These are phyloP conservation scores for Nasonia longicornis DNA, from an alignment of 1,140 invertebrate species.

Conservation along the genomic window DNA sequence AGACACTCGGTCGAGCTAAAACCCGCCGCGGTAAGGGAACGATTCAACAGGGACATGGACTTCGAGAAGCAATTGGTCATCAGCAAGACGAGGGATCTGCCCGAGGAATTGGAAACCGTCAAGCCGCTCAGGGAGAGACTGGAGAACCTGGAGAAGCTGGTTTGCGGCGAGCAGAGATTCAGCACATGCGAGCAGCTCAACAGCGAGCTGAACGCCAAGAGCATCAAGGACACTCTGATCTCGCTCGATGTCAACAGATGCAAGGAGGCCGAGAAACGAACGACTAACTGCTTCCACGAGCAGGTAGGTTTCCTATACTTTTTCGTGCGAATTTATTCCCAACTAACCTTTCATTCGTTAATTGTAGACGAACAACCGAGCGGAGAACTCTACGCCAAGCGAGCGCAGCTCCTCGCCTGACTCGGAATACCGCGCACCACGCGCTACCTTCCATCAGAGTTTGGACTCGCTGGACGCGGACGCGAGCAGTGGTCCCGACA, in stretches of 20 bases:
- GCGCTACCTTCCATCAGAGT: conserved; percentile 73
- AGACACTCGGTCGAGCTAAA: conserved; percentile 70
- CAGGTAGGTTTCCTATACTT: conserved; percentile 51
- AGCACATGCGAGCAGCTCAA: conserved; percentile 56
- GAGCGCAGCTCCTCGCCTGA: conserved; percentile 66
- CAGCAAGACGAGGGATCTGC: conserved; percentile 47
- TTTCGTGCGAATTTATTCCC: not conserved
- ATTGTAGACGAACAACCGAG: conserved; percentile 30
- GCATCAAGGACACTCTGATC: conserved; percentile 72
- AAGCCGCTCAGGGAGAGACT: conserved; percentile 63
- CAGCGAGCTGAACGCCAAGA: conserved; percentile 69
- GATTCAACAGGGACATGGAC: conserved; percentile 73
- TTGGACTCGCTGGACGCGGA: conserved; percentile 75
- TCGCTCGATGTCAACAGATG: conserved; percentile 69
- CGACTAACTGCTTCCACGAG: conserved; percentile 56
- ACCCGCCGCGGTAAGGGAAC: conserved; percentile 73
- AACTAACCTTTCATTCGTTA: conserved; percentile 27
- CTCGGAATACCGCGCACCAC: conserved; percentile 61
- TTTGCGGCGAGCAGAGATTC: conserved; percentile 52
- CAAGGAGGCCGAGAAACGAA: conserved; percentile 66
- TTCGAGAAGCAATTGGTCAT: conserved; percentile 57
- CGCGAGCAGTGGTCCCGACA: conserved; percentile 66
- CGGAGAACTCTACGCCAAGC: conserved; percentile 56
- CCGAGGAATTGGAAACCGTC: conserved; percentile 59
- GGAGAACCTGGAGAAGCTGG: conserved; percentile 62